Conservation (phyloP, 2,888 invertebrate genomes). For the Terebella lapidaria region DNA sequence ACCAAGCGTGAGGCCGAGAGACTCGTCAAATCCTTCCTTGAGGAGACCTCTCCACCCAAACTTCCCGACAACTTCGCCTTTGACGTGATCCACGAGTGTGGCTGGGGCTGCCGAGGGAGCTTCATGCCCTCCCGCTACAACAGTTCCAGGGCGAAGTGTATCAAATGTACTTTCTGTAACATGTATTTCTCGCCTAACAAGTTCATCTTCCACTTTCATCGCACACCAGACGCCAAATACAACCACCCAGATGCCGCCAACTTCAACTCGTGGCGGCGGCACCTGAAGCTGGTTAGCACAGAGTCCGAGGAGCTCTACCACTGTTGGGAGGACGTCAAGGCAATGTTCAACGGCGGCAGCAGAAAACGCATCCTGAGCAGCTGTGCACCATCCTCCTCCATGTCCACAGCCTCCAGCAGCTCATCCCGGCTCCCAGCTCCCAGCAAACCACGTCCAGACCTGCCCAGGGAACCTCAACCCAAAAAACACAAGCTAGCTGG, state of each 20-base stretch:
- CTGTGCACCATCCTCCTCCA: not conserved
- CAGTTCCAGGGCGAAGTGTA: slow-evolving; percentile 87
- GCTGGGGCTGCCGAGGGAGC: slow-evolving; percentile 82
- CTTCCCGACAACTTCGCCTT: slow-evolving; percentile 95
- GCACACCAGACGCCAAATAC: slow-evolving; percentile 59
- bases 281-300: slow-evolving; percentile 73
- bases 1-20: slow-evolving; percentile 82
- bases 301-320: slow-evolving; percentile 57
- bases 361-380: slow-evolving; percentile 62
- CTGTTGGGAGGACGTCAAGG: slow-evolving; percentile 97
- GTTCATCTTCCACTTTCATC: slow-evolving; percentile 95
- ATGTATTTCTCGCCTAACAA: slow-evolving; percentile 97
- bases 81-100: slow-evolving; percentile 86
- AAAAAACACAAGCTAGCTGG: not conserved
- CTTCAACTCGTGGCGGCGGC: slow-evolving; percentile 96
- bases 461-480: not conserved
- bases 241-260: slow-evolving; percentile 96
- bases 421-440: not conserved
- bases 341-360: slow-evolving; percentile 97
- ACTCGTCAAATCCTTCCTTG: slow-evolving; percentile 91
- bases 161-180: slow-evolving; percentile 89
- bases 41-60: slow-evolving; percentile 58
- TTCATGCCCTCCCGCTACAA: slow-evolving; percentile 57
- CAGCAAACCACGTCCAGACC: not conserved
- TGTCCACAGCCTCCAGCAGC: not conserved